Evolutionary conservation across 2,797 vertebrate genomes (phyloP), one percentile per base, ranked within the genome.

Genomic region (Aplochiton taeniatus): DNA sequence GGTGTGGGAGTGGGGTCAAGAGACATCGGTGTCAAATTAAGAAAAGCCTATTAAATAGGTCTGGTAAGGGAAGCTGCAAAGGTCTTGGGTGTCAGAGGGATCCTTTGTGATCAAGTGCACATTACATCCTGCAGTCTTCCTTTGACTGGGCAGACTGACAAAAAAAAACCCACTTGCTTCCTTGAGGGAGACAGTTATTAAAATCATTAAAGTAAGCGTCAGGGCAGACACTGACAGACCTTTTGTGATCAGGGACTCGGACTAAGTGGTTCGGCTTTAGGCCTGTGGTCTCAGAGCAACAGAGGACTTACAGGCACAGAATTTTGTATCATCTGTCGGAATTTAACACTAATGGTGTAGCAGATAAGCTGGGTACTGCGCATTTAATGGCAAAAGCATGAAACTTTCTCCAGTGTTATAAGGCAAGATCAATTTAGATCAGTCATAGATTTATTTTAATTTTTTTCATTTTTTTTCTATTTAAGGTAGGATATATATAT

Each of bases 201-300:
- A 89, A 89, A 86, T 83, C 82, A 85, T 91, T 86, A 87, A 58
- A 83, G 75, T 67, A 76, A 76, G 77, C 88, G 85, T 78, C 74
- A 64, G 83, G 81, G 76, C 81, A 81, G 72, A 82, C 77, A 73
- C 68, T 76, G 84, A 83, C 84, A 77, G 85, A 85, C 78, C 86
- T 83, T 83, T 88, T 72, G 76, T 88, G 86, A 90, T 89, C 85
- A 85, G 74, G 61, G 81, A 79, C 80, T 77, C 72, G 81, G 78
- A 83, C 74, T 82, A 74, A 74, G 61, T 17, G 65, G 73, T 67
- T 83, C 78, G 80, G 87, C 82, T 88, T 61, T 77, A 87, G 82
- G 81, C 79, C 75, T 73, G 67, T 69, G 69, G 83, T 88, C 85
- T 86, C 86, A 81, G 54, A 82, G 87, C 81, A 90, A 72, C 83